Evolutionary conservation across 2,113 vertebrate genomes (phyloP), one percentile per base, ranked within the genome.

Genomic region (Tiliqua scincoides): DNA sequence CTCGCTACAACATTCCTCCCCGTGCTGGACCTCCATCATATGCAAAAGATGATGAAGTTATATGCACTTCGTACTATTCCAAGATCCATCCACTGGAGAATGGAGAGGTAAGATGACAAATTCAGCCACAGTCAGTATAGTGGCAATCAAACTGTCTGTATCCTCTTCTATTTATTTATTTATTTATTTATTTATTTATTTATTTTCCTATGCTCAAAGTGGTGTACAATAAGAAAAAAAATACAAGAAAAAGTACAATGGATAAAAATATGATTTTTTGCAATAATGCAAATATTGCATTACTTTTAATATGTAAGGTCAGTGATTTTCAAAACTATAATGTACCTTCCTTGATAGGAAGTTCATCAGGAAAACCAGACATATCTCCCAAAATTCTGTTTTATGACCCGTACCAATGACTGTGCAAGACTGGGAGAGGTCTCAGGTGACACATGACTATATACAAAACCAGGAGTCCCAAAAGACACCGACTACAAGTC

Each of bases 21-120:
- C 97, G 97, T 63, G 97, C 94, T 1, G 99, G 98, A 57, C 97
- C 97, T 0, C 98, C 99, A 0, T 98, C 98, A 6, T 99, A 99
- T 87, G 87, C 95, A 52, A 97, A 96, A 82, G 99, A 99, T 59
- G 97, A 99, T 90, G 99, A 99, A 93, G 98, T 99, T 68, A 99
- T 99, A 96, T 99, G 99, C 89, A 99, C 99, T 20, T 99, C 99
- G 1, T 99, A 98, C 93, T 99, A 99, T 89, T 99, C 99, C 48
- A 99, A 97, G 95, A 98, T 99, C 82, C 98, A 99, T 71, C 99
- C 99, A 6, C 96, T 99, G 94, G 99, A 99, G 93, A 99, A 99
- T 1, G 98, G 99, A 95, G 99, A 99, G 98, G 99, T 99, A 97
- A 96, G 95, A 87, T 83, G 43, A n/a, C 32, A 78, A 89, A 79